Conservation (phyloP, 1,140 invertebrate genomes). For the Mizuhopecten yessoensis region DNA sequence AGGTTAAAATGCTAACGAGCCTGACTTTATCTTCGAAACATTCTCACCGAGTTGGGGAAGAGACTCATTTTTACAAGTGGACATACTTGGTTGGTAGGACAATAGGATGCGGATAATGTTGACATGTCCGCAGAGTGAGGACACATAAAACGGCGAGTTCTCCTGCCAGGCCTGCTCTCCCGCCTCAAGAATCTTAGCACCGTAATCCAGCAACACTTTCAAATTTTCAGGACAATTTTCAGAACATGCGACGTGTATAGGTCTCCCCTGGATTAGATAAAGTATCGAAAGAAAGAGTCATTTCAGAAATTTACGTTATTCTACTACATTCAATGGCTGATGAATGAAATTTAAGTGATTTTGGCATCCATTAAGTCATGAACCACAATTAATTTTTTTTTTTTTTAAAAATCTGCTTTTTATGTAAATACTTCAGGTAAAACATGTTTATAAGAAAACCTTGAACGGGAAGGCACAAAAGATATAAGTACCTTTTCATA, state of each 20-base stretch:
- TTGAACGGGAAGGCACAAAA: no score
- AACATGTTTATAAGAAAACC: no score
- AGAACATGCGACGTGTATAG: background rate
- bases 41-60: conserved; percentile 53
- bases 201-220: conserved; percentile 53
- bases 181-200: conserved; percentile 46
- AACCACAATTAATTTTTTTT: no score
- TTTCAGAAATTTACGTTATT: no score
- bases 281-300: no score
- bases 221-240: conserved; percentile 11
- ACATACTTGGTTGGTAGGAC: conserved; percentile 68
- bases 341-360: no score
- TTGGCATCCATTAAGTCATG: no score
- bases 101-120: conserved; percentile 62
- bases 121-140: conserved; percentile 64
- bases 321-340: no score
- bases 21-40: background rate
- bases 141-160: conserved; percentile 70
- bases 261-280: background rate
- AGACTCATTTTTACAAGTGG: background rate
- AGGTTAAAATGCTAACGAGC: background rate
- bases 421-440: no score
- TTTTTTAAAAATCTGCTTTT: no score
- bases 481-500: no score
- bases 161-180: conserved; percentile 59